These are phyloP conservation scores for Ochotona princeps DNA, from an alignment of 2,113 vertebrate species.

Conservation along the genomic window DNA sequence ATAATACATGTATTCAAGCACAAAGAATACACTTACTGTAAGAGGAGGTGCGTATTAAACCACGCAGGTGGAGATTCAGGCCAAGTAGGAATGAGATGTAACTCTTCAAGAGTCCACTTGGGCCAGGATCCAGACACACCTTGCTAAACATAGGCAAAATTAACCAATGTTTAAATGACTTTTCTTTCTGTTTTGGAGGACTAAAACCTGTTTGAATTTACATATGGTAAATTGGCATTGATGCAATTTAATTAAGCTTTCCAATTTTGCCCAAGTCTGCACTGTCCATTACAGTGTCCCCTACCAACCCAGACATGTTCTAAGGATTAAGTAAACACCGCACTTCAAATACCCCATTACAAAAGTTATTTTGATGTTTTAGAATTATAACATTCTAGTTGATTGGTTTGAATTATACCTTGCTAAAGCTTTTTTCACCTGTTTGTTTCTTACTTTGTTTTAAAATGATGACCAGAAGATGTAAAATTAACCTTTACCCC, in stretches of 20 bases:
- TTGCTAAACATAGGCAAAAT: background rate
- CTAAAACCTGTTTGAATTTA: background rate
- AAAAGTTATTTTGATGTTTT: background rate
- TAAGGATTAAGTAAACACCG: background rate
- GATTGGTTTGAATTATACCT: background rate
- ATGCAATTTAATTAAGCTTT: background rate
- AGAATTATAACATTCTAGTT: background rate
- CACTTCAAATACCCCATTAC: background rate
- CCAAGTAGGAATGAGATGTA: background rate
- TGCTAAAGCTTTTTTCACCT: slow-evolving; percentile 3
- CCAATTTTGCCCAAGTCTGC: background rate
- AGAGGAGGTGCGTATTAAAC: background rate
- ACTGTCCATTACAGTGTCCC: background rate
- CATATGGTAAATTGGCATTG: background rate
- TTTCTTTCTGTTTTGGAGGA: background rate
- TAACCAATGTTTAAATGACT: background rate
- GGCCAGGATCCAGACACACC: background rate
- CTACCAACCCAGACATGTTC: background rate
- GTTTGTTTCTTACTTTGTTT: slow-evolving; percentile 32
- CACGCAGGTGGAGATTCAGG: background rate
- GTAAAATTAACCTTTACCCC: background rate
- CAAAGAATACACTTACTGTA: background rate
- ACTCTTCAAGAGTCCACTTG: background rate
- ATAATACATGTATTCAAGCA: background rate
- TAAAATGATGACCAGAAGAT: background rate